phyloP scores from a whole-genome alignment of 2,888 invertebrate species.

The Campoletis raptor region DNA sequence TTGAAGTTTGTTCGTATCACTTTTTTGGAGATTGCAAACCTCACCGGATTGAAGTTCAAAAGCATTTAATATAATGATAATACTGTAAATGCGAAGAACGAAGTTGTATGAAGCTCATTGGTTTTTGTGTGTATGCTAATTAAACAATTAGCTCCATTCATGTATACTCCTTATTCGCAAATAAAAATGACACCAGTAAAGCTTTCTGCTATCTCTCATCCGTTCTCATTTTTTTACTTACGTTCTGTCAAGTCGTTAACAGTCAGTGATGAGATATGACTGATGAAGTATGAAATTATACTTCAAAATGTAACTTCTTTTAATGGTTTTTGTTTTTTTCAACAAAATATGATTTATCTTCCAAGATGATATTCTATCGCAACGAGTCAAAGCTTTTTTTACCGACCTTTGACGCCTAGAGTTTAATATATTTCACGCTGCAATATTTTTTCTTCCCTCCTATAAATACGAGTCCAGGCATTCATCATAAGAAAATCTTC shows the following conservation, averaged over 20 bases:
- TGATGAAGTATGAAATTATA: background rate
- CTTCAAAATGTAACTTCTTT: background rate
- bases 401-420: slow-evolving; percentile 22
- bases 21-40: background rate
- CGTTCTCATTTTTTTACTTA: slow-evolving; percentile 9
- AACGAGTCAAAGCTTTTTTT: slow-evolving; percentile 20
- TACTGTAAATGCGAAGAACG: background rate
- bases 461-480: background rate
- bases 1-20: background rate
- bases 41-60: background rate
- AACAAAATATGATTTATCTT: background rate
- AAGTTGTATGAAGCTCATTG: background rate
- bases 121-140: slow-evolving; percentile 19
- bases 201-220: slow-evolving; percentile 28
- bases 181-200: slow-evolving; percentile 5
- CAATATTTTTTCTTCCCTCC: background rate
- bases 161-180: slow-evolving; percentile 4
- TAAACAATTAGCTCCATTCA: slow-evolving; percentile 35
- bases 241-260: background rate
- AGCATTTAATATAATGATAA: background rate
- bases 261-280: slow-evolving; percentile 8
- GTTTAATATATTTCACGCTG: background rate
- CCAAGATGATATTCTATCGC: background rate
- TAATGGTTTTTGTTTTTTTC: slow-evolving; percentile 3
- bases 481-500: background rate